Percentiles rank a stretch among this genome's conserved stretches.
Evolutionary conservation across 1,140 invertebrate genomes (phyloP).

Genomic region (Anadara kagoshimensis): DNA sequence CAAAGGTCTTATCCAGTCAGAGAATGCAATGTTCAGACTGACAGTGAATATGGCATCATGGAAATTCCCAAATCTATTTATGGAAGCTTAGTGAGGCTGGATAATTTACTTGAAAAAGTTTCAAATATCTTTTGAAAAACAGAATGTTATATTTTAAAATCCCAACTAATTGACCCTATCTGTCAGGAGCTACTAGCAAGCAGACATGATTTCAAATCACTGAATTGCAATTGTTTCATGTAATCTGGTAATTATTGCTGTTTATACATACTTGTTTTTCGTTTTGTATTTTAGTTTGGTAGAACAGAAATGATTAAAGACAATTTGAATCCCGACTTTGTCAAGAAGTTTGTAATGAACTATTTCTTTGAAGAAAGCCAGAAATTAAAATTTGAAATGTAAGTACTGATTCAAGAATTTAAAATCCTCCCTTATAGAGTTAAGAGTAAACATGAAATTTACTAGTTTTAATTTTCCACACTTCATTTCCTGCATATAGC

Average conservation of each 20-base stretch:
- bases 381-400: conserved; percentile 74
- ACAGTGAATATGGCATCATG: too few relatives aligned
- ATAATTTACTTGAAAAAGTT: too few relatives aligned
- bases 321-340: conserved; percentile 77
- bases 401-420: conserved; percentile 42
- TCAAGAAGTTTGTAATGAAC: conserved; percentile 75
- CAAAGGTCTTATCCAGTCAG: too few relatives aligned
- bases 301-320: conserved; percentile 77
- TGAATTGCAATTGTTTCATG: background rate
- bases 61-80: too few relatives aligned
- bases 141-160: too few relatives aligned
- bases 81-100: too few relatives aligned
- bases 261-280: background rate
- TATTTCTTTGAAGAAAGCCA: conserved; percentile 78
- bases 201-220: too few relatives aligned
- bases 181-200: too few relatives aligned
- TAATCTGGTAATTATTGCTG: background rate
- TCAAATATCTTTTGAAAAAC: too few relatives aligned
- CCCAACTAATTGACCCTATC: too few relatives aligned
- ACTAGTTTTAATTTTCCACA: background rate
- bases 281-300: conserved; percentile 67
- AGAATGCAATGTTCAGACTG: too few relatives aligned
- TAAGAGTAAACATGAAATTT: background rate
- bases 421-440: background rate
- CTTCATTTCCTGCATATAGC: background rate